Percentiles rank a stretch among this genome's conserved stretches.
phyloP scores from a whole-genome alignment of 92 coral and sea anemone species.

The Epizoanthus stellaris region DNA sequence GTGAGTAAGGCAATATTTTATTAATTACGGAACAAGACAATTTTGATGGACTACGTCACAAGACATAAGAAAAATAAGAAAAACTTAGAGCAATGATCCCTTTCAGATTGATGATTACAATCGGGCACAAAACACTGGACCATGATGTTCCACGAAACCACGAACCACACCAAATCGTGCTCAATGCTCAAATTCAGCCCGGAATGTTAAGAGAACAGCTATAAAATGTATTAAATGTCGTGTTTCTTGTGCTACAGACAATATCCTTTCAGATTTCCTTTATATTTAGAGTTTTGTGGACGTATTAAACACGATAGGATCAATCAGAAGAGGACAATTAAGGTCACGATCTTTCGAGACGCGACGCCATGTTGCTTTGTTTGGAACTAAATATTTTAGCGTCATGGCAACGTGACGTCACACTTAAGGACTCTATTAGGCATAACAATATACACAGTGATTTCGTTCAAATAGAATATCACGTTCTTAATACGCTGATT shows the following conservation, averaged over 20 bases:
- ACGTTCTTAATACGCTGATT: neutral
- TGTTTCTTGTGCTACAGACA: constrained; percentile 7
- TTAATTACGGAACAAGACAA: neutral
- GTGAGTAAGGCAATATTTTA: no score
- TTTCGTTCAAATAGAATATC: neutral
- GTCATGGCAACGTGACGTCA: neutral
- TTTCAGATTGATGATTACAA: constrained; percentile 40
- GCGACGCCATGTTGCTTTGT: constrained; percentile 29
- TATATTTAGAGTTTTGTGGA: constrained; percentile 29
- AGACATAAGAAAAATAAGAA: constrained; percentile 4
- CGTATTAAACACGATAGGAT: constrained; percentile 30
- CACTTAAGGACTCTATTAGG: no score
- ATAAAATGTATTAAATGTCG: no score
- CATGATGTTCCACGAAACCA: constrained; percentile 15
- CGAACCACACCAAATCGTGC: no score
- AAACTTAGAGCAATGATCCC: constrained; percentile 36
- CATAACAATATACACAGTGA: neutral
- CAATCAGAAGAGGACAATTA: constrained; percentile 18
- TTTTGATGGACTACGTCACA: neutral
- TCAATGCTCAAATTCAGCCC: no score
- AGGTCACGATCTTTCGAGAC: constrained; percentile 7
- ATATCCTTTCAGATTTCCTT: constrained; percentile 14
- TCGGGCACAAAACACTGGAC: constrained; percentile 46
- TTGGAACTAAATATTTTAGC: constrained; percentile 35
- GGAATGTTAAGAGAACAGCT: no score